Evolutionary conservation across 2,888 invertebrate genomes (phyloP).

Genomic region (Calameuta idolon): DNA sequence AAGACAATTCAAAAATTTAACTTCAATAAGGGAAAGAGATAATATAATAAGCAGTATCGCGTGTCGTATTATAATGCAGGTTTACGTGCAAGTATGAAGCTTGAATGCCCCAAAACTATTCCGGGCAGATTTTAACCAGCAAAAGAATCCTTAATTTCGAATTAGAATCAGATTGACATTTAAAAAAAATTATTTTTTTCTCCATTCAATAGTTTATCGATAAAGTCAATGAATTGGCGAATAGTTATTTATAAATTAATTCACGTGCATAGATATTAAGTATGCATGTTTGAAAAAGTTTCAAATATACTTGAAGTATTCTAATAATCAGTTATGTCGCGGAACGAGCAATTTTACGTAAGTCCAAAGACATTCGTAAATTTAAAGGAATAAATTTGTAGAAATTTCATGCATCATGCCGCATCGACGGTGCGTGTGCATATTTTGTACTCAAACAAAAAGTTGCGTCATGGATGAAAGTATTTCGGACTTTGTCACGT

Average conservation of each 20-base stretch:
- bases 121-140: too few species aligned
- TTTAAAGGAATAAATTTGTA: neutral
- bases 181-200: neutral
- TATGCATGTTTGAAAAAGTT: neutral
- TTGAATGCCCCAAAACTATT: neutral
- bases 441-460: neutral
- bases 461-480: neutral
- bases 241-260: neutral
- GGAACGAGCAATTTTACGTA: neutral
- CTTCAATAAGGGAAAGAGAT: neutral
- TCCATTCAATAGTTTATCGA: neutral
- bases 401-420: neutral
- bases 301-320: neutral
- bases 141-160: neutral
- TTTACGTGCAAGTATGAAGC: neutral
- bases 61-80: neutral
- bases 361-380: neutral
- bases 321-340: neutral
- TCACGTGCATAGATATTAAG: neutral
- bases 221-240: too few species aligned
- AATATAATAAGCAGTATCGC: neutral
- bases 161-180: neutral
- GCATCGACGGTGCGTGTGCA: neutral
- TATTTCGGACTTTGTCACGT: conserved; percentile 4
- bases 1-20: neutral